Evolutionary conservation across 2,797 vertebrate species (phyloP).

Genomic region (Taenioides sp.): DNA sequence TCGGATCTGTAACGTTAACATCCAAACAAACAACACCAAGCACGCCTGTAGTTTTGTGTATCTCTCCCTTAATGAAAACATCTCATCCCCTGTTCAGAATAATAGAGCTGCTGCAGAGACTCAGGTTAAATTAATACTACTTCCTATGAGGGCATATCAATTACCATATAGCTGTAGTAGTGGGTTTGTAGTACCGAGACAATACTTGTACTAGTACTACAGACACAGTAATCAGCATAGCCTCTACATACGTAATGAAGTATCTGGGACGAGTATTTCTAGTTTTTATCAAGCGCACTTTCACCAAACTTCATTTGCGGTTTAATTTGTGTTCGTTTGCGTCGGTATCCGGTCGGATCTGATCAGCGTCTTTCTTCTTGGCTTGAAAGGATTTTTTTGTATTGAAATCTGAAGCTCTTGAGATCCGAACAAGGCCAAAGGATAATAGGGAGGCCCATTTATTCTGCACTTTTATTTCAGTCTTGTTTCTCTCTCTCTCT

Average conservation of each 20-base stretch:
- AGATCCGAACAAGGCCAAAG: constrained; percentile 71
- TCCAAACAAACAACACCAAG: too few species aligned
- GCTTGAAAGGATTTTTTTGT: constrained; percentile 51
- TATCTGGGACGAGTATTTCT: constrained; percentile 38
- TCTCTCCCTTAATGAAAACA: constrained; percentile 1
- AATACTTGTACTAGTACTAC: constrained; percentile 22
- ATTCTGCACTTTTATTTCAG: constrained; percentile 69
- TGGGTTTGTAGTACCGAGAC: constrained; percentile 19
- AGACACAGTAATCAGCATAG: constrained; percentile 62
- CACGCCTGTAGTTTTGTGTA: too few species aligned
- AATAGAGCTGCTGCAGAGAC: not conserved
- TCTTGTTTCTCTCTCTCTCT: constrained; percentile 18
- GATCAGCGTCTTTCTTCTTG: constrained; percentile 39
- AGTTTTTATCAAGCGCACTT: constrained; percentile 50
- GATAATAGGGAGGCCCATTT: constrained; percentile 79
- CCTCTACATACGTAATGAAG: constrained; percentile 63
- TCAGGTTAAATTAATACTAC: constrained; percentile 36
- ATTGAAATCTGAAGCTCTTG: constrained; percentile 77
- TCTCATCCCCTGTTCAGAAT: not conserved
- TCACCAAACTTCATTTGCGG: constrained; percentile 53
- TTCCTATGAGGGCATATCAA: constrained; percentile 33
- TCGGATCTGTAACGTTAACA: too few species aligned
- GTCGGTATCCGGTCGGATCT: constrained; percentile 51
- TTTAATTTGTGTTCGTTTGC: constrained; percentile 62
- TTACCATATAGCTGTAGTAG: constrained; percentile 22